Evolutionary conservation across 2,888 invertebrate genomes (phyloP).

Genomic region (Spialia ferax): DNA sequence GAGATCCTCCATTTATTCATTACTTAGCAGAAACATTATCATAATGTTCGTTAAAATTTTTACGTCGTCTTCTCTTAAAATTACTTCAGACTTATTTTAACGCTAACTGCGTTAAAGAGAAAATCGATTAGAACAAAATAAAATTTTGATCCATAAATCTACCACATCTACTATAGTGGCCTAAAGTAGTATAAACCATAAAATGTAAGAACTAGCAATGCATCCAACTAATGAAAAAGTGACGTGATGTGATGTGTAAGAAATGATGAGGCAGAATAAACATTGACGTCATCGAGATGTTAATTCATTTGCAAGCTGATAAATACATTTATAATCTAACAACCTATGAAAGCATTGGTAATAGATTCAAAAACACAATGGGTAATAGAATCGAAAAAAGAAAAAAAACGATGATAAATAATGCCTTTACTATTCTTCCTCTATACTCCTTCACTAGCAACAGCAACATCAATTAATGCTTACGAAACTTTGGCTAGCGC

Average conservation of each 20-base stretch:
- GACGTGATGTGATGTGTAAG: too few species aligned
- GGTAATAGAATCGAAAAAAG: too few species aligned
- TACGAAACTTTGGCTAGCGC: constrained; percentile 49
- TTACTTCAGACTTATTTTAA: constrained; percentile 35
- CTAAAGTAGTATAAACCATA: background rate
- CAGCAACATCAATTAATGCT: constrained; percentile 50
- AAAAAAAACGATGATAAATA: background rate
- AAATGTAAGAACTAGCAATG: background rate
- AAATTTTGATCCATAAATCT: constrained; percentile 42
- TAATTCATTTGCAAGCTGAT: too few species aligned
- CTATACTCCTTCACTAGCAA: background rate
- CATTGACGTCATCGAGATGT: too few species aligned
- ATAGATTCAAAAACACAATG: too few species aligned
- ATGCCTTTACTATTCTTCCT: too few species aligned
- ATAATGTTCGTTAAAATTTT: constrained; percentile 20
- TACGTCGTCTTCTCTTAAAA: constrained; percentile 1
- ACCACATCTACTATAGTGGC: constrained; percentile 46
- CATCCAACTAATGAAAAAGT: too few species aligned
- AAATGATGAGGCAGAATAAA: too few species aligned
- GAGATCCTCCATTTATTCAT: constrained; percentile 36
- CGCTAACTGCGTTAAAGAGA: constrained; percentile 48
- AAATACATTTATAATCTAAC: too few species aligned
- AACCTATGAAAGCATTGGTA: too few species aligned
- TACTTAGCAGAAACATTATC: constrained; percentile 36
- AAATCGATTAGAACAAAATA: constrained; percentile 46